A percentile compares a stretch with the other conserved stretches of the same genome.
Conservation (phyloP, 2,113 vertebrate species). For the Pterocles orientalis region DNA sequence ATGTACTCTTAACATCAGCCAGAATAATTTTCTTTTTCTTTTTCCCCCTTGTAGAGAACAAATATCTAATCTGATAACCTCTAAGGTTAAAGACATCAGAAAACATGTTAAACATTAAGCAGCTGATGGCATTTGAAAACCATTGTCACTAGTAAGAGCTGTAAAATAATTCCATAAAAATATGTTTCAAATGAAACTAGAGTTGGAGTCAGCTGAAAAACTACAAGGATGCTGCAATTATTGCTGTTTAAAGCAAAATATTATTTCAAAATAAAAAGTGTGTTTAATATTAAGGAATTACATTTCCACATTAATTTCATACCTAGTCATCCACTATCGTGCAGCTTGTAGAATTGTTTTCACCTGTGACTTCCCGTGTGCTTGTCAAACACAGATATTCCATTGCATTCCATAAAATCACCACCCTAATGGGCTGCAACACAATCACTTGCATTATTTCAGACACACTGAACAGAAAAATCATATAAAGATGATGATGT, state of each 20-base stretch:
- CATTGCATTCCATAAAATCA: not conserved
- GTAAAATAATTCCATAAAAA: conserved; percentile 1
- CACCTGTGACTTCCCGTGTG: not conserved
- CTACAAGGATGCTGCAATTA: not conserved
- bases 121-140: conserved; percentile 6
- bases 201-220: not conserved
- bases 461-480: not conserved
- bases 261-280: not conserved
- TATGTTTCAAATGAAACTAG: not conserved
- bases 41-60: not conserved
- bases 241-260: not conserved
- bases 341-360: not conserved
- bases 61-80: conserved; percentile 53
- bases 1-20: not conserved
- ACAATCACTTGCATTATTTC: not conserved
- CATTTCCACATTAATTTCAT: not conserved
- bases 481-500: not conserved
- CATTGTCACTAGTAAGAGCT: not conserved
- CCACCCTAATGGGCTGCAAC: not conserved
- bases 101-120: conserved; percentile 75
- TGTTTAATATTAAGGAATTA: not conserved
- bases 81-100: conserved; percentile 42
- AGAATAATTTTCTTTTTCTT: not conserved
- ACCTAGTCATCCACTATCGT: not conserved
- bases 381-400: not conserved